A percentile compares a stretch with the other conserved stretches of the same genome.
phyloP scores from a whole-genome alignment of 2,797 vertebrate genomes.

The Rhyacichthys aspro region DNA sequence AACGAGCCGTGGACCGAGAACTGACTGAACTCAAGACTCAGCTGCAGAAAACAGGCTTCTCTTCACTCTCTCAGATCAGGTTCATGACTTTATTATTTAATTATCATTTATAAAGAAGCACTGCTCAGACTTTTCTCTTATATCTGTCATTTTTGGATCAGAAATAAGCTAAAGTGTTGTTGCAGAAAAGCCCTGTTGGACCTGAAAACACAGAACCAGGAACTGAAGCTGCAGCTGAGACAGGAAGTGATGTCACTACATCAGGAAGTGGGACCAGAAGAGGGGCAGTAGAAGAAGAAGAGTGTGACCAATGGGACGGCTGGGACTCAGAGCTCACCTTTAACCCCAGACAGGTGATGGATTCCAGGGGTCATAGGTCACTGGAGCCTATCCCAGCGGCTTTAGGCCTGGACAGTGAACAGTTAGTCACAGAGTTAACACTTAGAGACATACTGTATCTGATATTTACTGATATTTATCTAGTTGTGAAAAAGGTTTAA shows the following conservation, averaged over 20 bases:
- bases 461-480: too few species aligned
- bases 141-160: background rate
- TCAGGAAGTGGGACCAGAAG: background rate
- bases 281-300: background rate
- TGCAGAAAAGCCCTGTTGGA: conserved; percentile 86
- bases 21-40: conserved; percentile 87
- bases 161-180: too few species aligned
- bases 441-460: too few species aligned
- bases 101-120: too few species aligned
- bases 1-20: conserved; percentile 82
- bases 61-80: background rate
- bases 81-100: too few species aligned
- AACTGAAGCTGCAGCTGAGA: conserved; percentile 81
- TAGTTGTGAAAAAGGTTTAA: too few species aligned
- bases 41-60: conserved; percentile 88
- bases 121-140: too few species aligned
- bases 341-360: background rate
- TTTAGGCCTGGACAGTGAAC: too few species aligned
- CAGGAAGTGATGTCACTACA: conserved; percentile 32
- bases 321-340: background rate
- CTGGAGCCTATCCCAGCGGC: too few species aligned
- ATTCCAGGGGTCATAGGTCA: too few species aligned
- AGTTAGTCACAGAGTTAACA: too few species aligned
- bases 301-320: background rate
- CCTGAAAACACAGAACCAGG: conserved; percentile 82